Percentiles rank a stretch among this genome's conserved stretches.
phyloP scores from a whole-genome alignment of 1,140 invertebrate species.

The Apolygus lucorum region DNA sequence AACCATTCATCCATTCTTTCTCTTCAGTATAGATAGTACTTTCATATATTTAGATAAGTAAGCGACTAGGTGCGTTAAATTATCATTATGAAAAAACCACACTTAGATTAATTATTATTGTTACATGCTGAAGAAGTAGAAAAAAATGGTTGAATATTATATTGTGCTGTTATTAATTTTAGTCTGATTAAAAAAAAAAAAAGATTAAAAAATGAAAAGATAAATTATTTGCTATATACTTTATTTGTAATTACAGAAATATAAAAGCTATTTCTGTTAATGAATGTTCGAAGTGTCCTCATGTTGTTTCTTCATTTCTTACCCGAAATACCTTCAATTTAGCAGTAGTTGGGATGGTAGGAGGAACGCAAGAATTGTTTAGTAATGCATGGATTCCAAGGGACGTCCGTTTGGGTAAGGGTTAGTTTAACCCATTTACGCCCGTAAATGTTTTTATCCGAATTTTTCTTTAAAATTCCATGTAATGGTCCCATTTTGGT shows the following conservation, averaged over 20 bases:
- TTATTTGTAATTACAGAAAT: slow-evolving; percentile 29
- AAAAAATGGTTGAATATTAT: slow-evolving; percentile 29
- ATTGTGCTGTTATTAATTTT: slow-evolving; percentile 29
- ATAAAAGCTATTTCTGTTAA: slow-evolving; percentile 27
- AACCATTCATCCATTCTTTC: neutral
- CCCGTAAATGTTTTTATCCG: too few relatives aligned
- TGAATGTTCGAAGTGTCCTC: slow-evolving; percentile 8
- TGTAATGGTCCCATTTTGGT: too few relatives aligned
- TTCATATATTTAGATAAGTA: slow-evolving; percentile 26
- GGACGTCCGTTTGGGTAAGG: too few relatives aligned
- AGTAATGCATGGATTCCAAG: too few relatives aligned
- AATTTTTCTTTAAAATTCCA: too few relatives aligned
- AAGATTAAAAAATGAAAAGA: slow-evolving; percentile 21
- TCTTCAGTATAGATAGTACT: slow-evolving; percentile 23
- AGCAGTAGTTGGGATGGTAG: too few relatives aligned
- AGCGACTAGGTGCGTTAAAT: slow-evolving; percentile 29
- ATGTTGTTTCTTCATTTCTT: slow-evolving; percentile 7
- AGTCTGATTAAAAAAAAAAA: slow-evolving; percentile 27
- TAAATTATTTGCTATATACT: slow-evolving; percentile 31
- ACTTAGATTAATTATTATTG: slow-evolving; percentile 31
- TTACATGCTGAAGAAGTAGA: slow-evolving; percentile 28
- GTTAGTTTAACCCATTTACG: too few relatives aligned
- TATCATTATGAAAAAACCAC: slow-evolving; percentile 29
- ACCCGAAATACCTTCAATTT: too few relatives aligned
- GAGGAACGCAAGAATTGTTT: too few relatives aligned